Conservation (phyloP, 2,888 invertebrate genomes). For the Amiota mariae region DNA sequence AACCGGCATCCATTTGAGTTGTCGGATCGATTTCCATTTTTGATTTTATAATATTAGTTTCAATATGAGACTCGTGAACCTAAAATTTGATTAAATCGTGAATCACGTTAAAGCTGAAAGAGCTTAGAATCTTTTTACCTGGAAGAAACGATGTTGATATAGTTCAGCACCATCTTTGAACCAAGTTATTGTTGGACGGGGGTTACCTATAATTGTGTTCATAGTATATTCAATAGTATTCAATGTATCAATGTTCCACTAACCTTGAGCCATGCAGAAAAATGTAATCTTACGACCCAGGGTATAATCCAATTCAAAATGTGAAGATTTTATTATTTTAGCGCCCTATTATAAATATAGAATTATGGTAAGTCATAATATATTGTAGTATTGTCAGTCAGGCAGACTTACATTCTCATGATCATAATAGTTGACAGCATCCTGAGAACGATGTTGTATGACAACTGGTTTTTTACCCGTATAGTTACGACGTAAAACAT, state of each 20-base stretch:
- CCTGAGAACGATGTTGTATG: conserved; percentile 85
- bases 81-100: too few species aligned
- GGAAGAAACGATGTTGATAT: conserved; percentile 89
- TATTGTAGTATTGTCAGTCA: too few species aligned
- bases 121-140: too few species aligned
- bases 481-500: conserved; percentile 71
- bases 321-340: conserved; percentile 89
- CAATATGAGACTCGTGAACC: conserved; percentile 92
- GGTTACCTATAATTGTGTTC: conserved; percentile 76
- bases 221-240: too few species aligned
- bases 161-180: conserved; percentile 96
- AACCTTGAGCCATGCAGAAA: conserved; percentile 91
- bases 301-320: conserved; percentile 93
- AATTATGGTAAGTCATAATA: background rate
- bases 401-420: conserved; percentile 86
- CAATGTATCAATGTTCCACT: conserved; percentile 16
- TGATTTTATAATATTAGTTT: conserved; percentile 87
- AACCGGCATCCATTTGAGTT: conserved; percentile 95
- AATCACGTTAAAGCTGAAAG: too few species aligned
- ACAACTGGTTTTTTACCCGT: conserved; percentile 72
- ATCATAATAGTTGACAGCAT: conserved; percentile 92
- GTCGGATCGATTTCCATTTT: conserved; percentile 96
- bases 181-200: conserved; percentile 94
- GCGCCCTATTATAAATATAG: conserved; percentile 80
- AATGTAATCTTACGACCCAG: conserved; percentile 95